Base-by-base conservation (phyloP, 2,797 vertebrate species). In the Pygocentrus nattereri region DNA sequence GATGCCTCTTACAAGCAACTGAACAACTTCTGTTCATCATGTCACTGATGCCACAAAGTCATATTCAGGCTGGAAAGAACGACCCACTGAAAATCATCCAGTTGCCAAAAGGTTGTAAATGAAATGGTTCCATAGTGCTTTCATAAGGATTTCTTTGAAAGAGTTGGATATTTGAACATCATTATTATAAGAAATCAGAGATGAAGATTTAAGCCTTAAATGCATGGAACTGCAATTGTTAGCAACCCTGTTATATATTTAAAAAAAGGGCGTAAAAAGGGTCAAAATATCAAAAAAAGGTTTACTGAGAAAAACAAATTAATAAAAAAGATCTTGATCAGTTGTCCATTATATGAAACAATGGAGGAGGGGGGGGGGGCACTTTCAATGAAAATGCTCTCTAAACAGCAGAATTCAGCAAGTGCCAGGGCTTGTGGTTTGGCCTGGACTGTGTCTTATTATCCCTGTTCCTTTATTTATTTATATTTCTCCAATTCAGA, bases 371-470 rank as follows among this genome's bases (percentile, higher is more conserved):
- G n/a, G n/a, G n/a, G n/a, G n/a, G n/a, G n/a, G n/a, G n/a, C n/a
- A n/a, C n/a, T n/a, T n/a, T n/a, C n/a, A n/a, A n/a, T n/a, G n/a
- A n/a, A n/a, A n/a, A n/a, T n/a, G n/a, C n/a, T n/a, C n/a, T n/a
- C n/a, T n/a, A 78, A 78, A 84, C 34, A 84, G 74, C 72, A 82
- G 68, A 81, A 79, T 65, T 64, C 74, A 75, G 74, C 76, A 61
- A 18, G 68, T 87, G 90, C 88, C 88, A 91, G 86, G 79, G 69
- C 87, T 82, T 81, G 84, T 83, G 89, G 90, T 84, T 89, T 91
- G 87, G 88, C 90, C 90, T 69, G 68, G 23, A 30, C 70, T 67
- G 64, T 59, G 67, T 84, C 75, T 74, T 79, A 80, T 83, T 71
- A 75, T 83, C 73, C 76, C 80, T 82, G 76, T 84, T 85, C 71